A percentile compares a stretch with the other conserved stretches of the same genome.
phyloP scores from a whole-genome alignment of 2,113 vertebrate species.

The Mola mola region DNA sequence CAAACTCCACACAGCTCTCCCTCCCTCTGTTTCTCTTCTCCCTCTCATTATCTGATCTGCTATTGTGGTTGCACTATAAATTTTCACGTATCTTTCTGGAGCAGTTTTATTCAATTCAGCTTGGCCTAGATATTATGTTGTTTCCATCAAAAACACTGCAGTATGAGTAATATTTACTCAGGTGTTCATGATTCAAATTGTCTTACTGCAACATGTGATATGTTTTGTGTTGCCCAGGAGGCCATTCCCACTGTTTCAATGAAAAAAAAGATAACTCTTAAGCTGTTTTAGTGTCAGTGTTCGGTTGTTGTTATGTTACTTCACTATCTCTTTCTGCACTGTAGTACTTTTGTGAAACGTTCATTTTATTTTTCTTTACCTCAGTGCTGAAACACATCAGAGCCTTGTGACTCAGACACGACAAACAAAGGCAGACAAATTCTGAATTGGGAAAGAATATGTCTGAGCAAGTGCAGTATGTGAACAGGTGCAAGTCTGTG shows the following conservation, averaged over 20 bases:
- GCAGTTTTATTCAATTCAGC: slow-evolving; percentile 17
- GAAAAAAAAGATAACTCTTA: slow-evolving; percentile 40
- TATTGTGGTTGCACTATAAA: slow-evolving; percentile 57
- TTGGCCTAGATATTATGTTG: slow-evolving; percentile 30
- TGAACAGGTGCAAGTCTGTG: slow-evolving; percentile 68
- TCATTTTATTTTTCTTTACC: not conserved
- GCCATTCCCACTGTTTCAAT: slow-evolving; percentile 23
- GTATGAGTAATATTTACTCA: slow-evolving; percentile 43
- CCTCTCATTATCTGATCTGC: slow-evolving; percentile 71
- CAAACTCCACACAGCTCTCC: slow-evolving; percentile 50
- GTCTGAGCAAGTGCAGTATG: slow-evolving; percentile 69
- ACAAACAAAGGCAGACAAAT: slow-evolving; percentile 56
- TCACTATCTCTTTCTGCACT: slow-evolving; percentile 26
- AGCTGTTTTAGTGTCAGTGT: slow-evolving; percentile 19
- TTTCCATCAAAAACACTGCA: slow-evolving; percentile 35
- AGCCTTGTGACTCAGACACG: slow-evolving; percentile 52
- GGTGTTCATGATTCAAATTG: slow-evolving; percentile 33
- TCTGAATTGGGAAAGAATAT: slow-evolving; percentile 57
- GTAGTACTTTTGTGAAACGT: slow-evolving; percentile 26
- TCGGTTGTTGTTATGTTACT: slow-evolving; percentile 20
- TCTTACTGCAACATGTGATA: slow-evolving; percentile 28
- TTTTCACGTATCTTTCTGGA: slow-evolving; percentile 32
- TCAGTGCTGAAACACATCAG: slow-evolving; percentile 44
- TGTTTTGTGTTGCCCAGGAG: slow-evolving; percentile 41
- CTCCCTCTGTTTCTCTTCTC: slow-evolving; percentile 42